A percentile compares a stretch with the other conserved stretches of the same genome.
Conservation (phyloP, 2,797 vertebrate genomes). For the Schizopygopsis malacanthus region DNA sequence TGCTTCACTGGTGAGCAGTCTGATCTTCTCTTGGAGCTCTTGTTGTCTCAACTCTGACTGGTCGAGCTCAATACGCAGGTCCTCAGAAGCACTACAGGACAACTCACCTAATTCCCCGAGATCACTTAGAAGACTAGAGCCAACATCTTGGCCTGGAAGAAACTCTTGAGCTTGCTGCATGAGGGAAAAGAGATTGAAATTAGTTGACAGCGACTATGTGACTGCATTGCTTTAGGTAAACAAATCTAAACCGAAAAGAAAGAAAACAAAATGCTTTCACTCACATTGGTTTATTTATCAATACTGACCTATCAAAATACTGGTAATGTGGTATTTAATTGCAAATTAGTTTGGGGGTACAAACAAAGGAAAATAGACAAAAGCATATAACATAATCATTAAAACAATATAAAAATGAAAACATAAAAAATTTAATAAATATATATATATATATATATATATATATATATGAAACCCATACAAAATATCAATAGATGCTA, state of each 20-base stretch:
- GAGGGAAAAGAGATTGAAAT: slow-evolving; percentile 12
- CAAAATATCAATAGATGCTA: no score
- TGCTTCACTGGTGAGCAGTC: slow-evolving; percentile 68
- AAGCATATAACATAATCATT: background rate
- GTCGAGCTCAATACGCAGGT: slow-evolving; percentile 89
- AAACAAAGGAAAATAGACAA: background rate
- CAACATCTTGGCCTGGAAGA: slow-evolving; percentile 79
- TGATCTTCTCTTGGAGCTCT: slow-evolving; percentile 77
- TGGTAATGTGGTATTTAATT: background rate
- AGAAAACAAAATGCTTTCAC: background rate
- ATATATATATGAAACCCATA: no score
- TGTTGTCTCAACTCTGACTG: slow-evolving; percentile 87
- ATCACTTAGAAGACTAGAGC: slow-evolving; percentile 77
- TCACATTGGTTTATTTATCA: background rate
- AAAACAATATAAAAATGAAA: no score
- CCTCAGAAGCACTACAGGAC: slow-evolving; percentile 82
- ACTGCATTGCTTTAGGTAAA: background rate
- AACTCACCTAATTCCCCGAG: slow-evolving; percentile 80
- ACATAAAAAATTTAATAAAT: no score
- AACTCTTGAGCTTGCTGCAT: slow-evolving; percentile 82
- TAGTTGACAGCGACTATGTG: background rate
- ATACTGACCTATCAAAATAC: background rate
- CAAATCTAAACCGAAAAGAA: slow-evolving; percentile 3
- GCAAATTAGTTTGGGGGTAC: background rate
- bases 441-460: no score